Evolutionary conservation across 2,113 vertebrate genomes (phyloP), one percentile per base, ranked within the genome.

Genomic region (Entelurus aequoreus): DNA sequence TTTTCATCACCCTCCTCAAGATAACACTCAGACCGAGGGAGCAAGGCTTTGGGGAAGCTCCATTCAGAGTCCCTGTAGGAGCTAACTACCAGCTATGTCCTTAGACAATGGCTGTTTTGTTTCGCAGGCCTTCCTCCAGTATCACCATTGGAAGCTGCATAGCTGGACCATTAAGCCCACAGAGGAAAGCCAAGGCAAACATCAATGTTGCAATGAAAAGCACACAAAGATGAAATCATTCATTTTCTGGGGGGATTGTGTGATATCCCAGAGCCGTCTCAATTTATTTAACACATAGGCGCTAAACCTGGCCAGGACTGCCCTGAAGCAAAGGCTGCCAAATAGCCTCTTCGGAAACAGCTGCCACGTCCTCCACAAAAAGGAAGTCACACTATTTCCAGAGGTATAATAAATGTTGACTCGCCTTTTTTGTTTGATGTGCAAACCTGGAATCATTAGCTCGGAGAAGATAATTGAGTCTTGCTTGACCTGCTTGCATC

Each of bases 351-450:
- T 61, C 66, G 48, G 66, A 72, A 81, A 79, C 77, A 84, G 78
- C 84, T 76, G 79, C 63, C 56, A 67, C 62, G 63, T 68, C 71
- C 10, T 62, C 62, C 53, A 68, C 71, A 74, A 57, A 65, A 69
- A 84, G 85, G 87, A 89, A 89, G 85, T 88, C 87, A 77, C 85
- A 84, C 84, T 85, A 81, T 87, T 83, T 81, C 56, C 63, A 78
- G 77, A 80, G 62, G 74, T 78, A 69, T 57, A 75, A 46, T 46
- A 46, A 46, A 46, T 64, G 63, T 78, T 84, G 57, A 67, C 67
- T 65, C 8, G 38, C 50, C 56, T 48, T 36, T 63, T 9, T 82
- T 40, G 67, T 72, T 72, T 76, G 60, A 64, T 65, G 74, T 60
- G 76, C 71, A 74, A 75, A 80, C 60, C 55, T 62, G 46, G 72